Evolutionary conservation across 2,888 invertebrate species (phyloP).

Genomic region (Tineola bisselliella): DNA sequence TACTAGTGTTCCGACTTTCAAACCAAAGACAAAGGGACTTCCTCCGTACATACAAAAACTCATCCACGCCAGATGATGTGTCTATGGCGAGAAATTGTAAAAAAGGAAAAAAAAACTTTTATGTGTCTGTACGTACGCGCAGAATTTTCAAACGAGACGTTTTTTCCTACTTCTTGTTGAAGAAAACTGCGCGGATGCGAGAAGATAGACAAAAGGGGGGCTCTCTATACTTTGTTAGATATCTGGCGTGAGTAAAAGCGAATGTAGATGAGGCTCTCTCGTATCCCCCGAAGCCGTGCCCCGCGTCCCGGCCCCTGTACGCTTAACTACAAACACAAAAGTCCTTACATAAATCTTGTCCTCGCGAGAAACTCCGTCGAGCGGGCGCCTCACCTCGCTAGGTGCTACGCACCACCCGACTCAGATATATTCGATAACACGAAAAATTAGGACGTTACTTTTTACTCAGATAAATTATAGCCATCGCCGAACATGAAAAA

Average conservation of each 20-base stretch:
- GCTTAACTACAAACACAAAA: constrained; percentile 65
- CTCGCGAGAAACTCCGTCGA: constrained; percentile 41
- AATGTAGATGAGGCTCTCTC: constrained; percentile 56
- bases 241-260: constrained; percentile 48
- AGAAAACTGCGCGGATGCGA: constrained; percentile 57
- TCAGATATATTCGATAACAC: constrained; percentile 50
- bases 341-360: constrained; percentile 67
- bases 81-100: constrained; percentile 64
- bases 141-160: constrained; percentile 51
- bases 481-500: background rate
- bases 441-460: constrained; percentile 29
- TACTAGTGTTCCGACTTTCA: constrained; percentile 63
- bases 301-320: constrained; percentile 28
- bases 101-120: constrained; percentile 44
- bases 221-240: constrained; percentile 52
- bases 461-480: background rate
- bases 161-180: constrained; percentile 46
- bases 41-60: constrained; percentile 63
- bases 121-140: constrained; percentile 36
- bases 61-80: constrained; percentile 64
- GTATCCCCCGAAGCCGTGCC: constrained; percentile 18
- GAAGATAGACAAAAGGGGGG: constrained; percentile 54
- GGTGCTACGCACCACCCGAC: constrained; percentile 40
- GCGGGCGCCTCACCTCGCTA: constrained; percentile 38
- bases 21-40: constrained; percentile 59